phyloP scores from a whole-genome alignment of 2,113 vertebrate species.

The Prionailurus bengalensis region DNA sequence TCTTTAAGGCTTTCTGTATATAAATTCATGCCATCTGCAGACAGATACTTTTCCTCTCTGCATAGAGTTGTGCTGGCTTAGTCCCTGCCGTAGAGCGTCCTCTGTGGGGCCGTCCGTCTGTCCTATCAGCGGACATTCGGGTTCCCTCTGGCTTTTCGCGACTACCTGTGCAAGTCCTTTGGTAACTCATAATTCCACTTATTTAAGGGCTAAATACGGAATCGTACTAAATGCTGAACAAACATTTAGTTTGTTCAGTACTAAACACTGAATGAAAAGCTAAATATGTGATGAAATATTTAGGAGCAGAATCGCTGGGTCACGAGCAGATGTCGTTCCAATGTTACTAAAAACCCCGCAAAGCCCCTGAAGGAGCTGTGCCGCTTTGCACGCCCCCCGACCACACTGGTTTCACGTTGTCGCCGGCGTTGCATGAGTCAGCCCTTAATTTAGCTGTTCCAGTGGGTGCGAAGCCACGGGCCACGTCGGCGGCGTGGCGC shows the following conservation, averaged over 20 bases:
- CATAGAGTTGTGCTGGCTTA: background rate
- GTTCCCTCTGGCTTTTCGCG: background rate
- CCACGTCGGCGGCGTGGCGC: background rate
- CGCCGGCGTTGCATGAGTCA: background rate
- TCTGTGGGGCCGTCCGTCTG: background rate
- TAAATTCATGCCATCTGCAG: background rate
- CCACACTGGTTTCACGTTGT: background rate
- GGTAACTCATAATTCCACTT: background rate
- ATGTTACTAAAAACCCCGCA: background rate
- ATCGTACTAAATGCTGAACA: background rate
- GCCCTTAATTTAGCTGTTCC: background rate
- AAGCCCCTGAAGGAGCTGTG: background rate
- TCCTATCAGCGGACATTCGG: background rate
- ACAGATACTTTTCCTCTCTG: background rate
- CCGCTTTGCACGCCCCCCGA: background rate
- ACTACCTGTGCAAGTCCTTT: background rate
- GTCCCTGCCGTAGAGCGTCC: accelerated
- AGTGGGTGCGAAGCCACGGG: background rate
- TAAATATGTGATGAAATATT: background rate
- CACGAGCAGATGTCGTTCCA: background rate
- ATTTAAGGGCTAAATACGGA: background rate
- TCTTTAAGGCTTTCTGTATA: background rate
- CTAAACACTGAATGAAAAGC: background rate
- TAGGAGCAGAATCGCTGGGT: background rate
- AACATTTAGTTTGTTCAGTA: too few species aligned